Evolutionary conservation across 1,140 invertebrate genomes (phyloP).

Genomic region (Steinernema khuongi): DNA sequence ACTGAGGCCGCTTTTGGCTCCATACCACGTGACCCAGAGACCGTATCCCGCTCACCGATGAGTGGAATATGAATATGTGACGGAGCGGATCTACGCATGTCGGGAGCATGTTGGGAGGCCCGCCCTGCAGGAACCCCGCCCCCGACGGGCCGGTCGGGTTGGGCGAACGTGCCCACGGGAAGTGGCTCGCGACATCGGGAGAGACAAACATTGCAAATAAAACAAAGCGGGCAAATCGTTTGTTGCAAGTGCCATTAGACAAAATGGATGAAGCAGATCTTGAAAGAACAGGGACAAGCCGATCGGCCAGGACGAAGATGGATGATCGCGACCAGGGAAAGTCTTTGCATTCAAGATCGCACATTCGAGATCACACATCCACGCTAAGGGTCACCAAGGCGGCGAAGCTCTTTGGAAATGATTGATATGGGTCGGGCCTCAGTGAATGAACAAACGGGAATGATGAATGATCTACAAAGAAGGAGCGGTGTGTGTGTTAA

Average conservation of each 20-base stretch:
- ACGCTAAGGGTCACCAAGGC: background rate
- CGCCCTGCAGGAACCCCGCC: background rate
- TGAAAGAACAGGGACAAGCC: background rate
- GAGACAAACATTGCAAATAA: background rate
- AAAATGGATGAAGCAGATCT: background rate
- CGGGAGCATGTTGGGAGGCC: too few species aligned
- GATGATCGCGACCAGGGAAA: background rate
- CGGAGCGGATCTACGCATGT: too few species aligned
- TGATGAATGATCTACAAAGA: too few species aligned
- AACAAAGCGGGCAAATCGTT: background rate
- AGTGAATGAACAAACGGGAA: background rate
- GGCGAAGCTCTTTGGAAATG: background rate
- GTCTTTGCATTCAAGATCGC: slow-evolving; percentile 5
- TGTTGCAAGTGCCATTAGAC: background rate
- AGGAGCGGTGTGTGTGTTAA: too few species aligned
- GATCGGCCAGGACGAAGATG: background rate
- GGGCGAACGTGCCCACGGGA: background rate
- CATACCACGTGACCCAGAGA: too few species aligned
- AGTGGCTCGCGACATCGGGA: background rate
- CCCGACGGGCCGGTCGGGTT: too few species aligned
- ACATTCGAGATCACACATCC: background rate
- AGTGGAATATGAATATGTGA: too few species aligned
- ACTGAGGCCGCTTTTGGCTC: too few species aligned
- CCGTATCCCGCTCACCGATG: too few species aligned
- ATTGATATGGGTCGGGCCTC: background rate